Percentiles rank a stretch among this genome's conserved stretches.
These are phyloP conservation scores for Bombus confusus DNA, from an alignment of 1,140 invertebrate genomes.

Conservation along the genomic window DNA sequence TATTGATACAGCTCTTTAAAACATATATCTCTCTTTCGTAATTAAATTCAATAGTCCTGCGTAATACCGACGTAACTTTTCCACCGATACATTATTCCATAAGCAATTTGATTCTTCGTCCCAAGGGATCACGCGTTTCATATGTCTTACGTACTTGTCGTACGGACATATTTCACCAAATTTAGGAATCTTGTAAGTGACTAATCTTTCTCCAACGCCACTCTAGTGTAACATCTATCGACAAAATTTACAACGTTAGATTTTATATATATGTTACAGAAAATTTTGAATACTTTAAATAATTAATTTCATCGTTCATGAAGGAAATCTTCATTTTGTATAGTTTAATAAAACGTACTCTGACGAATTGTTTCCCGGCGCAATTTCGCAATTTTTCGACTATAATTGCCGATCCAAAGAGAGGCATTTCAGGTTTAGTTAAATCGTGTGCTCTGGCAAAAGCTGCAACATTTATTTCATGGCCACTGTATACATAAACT, in stretches of 20 bases:
- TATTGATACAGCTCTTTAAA: no score
- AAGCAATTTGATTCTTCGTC: slow-evolving; percentile 40
- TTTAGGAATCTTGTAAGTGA: slow-evolving; percentile 63
- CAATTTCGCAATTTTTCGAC: slow-evolving; percentile 71
- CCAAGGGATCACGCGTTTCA: slow-evolving; percentile 64
- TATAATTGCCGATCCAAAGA: slow-evolving; percentile 81
- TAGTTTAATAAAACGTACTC: neutral
- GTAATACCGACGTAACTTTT: neutral
- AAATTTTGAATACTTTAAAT: neutral
- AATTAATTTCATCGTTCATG: neutral
- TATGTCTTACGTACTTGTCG: slow-evolving; percentile 69
- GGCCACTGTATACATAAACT: slow-evolving; percentile 85
- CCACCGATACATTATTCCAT: slow-evolving; percentile 31
- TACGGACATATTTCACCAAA: slow-evolving; percentile 74
- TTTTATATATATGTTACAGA: no score
- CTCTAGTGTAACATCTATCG: slow-evolving; percentile 45
- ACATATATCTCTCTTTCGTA: no score
- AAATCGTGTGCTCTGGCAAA: slow-evolving; percentile 86
- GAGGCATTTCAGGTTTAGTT: slow-evolving; percentile 84
- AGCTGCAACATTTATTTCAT: slow-evolving; percentile 87
- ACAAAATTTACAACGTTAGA: neutral
- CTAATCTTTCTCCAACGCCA: slow-evolving; percentile 42
- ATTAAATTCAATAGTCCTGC: no score
- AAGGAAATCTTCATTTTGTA: neutral
- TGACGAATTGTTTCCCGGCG: slow-evolving; percentile 22